Evolutionary conservation across 2,888 invertebrate species (phyloP).

Genomic region (Melinaea menophilus): DNA sequence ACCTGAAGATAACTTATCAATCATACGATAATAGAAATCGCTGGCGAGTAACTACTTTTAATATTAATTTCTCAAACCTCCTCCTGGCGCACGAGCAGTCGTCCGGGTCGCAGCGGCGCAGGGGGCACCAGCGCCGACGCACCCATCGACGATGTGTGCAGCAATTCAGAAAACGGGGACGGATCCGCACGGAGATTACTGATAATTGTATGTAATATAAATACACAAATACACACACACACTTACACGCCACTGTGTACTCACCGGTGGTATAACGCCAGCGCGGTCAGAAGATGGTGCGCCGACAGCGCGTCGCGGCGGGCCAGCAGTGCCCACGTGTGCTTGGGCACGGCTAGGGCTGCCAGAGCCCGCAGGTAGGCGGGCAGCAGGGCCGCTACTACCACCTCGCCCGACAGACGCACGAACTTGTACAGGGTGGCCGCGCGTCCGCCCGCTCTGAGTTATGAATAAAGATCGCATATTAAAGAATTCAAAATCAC

Average conservation of each 20-base stretch:
- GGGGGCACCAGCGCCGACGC: conserved; percentile 58
- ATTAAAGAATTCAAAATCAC: not conserved
- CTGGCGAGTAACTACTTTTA: not conserved
- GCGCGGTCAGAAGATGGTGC: conserved; percentile 75
- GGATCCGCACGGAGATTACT: conserved; percentile 85
- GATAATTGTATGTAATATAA: conserved; percentile 30
- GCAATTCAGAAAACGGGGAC: conserved; percentile 70
- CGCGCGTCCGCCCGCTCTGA: conserved; percentile 75
- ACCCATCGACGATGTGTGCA: conserved; percentile 77
- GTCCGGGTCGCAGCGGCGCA: conserved; percentile 57
- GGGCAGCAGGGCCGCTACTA: conserved; percentile 89
- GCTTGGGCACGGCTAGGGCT: conserved; percentile 85
- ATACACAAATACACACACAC: not conserved
- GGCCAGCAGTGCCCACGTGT: conserved; percentile 81
- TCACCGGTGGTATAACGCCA: conserved; percentile 84
- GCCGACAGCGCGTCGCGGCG: conserved; percentile 61
- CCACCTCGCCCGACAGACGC: conserved; percentile 89
- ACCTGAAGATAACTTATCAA: conserved; percentile 58
- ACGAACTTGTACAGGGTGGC: conserved; percentile 94
- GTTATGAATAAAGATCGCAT: not conserved
- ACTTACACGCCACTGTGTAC: conserved; percentile 24
- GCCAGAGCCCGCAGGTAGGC: conserved; percentile 92
- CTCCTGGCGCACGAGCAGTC: conserved; percentile 62
- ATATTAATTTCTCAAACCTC: conserved; percentile 44
- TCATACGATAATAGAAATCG: too few species aligned